Evolutionary conservation across 2,113 vertebrate species (phyloP), one percentile per base, ranked within the genome.

Genomic region (Bagarius yarrelli): DNA sequence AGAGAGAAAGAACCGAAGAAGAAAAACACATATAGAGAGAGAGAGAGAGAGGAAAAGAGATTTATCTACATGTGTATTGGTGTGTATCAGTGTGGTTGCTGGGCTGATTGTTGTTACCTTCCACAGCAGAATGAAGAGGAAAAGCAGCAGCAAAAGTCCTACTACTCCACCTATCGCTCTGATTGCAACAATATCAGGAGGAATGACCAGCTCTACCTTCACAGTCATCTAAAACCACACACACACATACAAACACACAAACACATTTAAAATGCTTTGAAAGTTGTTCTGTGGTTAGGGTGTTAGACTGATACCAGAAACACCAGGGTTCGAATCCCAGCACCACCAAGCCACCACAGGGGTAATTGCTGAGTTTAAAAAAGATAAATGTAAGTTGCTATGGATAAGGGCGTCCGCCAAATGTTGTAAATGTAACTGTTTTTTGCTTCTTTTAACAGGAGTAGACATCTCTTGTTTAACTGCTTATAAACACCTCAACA

Each of bases 71-170:
- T 50, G 47, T 56, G 53, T 56, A 5, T n/a, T 61, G 25, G 25
- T 32, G 27, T 16, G 25, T 63, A 8, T 8, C 30, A 13, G 14
- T 32, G 60, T 63, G 60, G 30, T 32, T 47, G 16, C 19, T 47
- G 59, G 19, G 21, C 32, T 73, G 81, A 80, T 77, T 77, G 72
- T 30, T 76, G 82, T 86, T 60, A 93, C 91, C 88, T 90, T 92
- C 5, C 63, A 79, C 88, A 92, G 86, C 73, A 90, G 34, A 64
- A 89, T 0, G 5, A 88, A 60, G 25, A 91, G 52, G 12, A 93
- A 77, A 59, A 92, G 25, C 19, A 93, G 75, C 2, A 92, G 50
- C 2, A 90, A 2, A 1, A 92, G 0, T 18, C 91, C 92, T 12
- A 85, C 0, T 21, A 6, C 81, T 12, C 0, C 76, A 61, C 91